These are phyloP conservation scores for Actinernus sp. DNA, from an alignment of 92 coral and sea anemone genomes.

Conservation along the genomic window DNA sequence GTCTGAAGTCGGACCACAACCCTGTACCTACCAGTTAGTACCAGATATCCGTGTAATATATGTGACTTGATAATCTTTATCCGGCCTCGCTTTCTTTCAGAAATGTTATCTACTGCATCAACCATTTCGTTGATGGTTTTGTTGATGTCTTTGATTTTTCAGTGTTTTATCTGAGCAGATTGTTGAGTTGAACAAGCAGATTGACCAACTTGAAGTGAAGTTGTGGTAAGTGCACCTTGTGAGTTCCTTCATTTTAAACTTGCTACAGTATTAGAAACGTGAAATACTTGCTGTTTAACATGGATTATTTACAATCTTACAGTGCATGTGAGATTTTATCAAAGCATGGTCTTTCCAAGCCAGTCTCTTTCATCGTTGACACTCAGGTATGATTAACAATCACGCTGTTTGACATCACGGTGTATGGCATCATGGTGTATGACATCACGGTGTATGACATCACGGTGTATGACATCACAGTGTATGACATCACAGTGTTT, in stretches of 20 bases:
- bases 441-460: no score
- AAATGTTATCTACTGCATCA: neutral
- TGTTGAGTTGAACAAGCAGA: constrained; percentile 77
- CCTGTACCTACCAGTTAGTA: no score
- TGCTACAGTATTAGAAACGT: no score
- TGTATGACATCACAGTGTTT: no score
- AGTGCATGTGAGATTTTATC: constrained; percentile 84
- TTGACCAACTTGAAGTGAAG: constrained; percentile 78
- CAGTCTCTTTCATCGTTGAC: constrained; percentile 83
- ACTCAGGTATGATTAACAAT: constrained; percentile 87
- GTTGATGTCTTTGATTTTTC: constrained; percentile 6
- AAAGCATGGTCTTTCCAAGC: constrained; percentile 84
- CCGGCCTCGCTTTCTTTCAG: neutral
- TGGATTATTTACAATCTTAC: neutral
- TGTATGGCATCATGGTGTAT: no score
- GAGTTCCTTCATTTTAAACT: no score
- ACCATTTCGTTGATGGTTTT: neutral
- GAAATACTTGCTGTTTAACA: no score
- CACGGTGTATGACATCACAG: no score
- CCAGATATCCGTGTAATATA: no score
- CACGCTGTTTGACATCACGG: no score
- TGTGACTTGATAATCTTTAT: no score
- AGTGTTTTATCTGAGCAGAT: constrained; percentile 94
- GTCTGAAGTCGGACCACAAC: no score
- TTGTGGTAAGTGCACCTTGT: constrained; percentile 90